Conservation (phyloP, 1,140 invertebrate species). For the Drosophila persimilis region DNA sequence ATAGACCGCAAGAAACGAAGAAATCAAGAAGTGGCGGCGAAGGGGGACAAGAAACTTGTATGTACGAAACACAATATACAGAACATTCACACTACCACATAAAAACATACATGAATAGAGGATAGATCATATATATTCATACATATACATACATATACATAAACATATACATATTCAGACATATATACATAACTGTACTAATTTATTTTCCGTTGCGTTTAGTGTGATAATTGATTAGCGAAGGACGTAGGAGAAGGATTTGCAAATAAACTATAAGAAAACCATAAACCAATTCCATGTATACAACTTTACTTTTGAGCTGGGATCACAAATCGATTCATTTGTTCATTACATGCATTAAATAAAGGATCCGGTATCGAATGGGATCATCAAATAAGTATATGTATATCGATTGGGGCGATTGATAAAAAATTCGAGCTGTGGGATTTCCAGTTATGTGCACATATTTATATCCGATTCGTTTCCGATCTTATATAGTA, state of each 20-base stretch:
- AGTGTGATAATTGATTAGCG: slow-evolving; percentile 74
- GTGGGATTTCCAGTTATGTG: too few species aligned
- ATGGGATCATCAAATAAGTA: too few species aligned
- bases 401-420: too few species aligned
- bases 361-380: too few species aligned
- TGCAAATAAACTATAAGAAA: slow-evolving; percentile 58
- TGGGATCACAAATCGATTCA: too few species aligned
- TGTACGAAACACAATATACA: slow-evolving; percentile 28
- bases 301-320: not conserved
- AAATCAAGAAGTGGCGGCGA: slow-evolving; percentile 38
- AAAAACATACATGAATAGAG: slow-evolving; percentile 17
- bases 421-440: too few species aligned
- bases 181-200: slow-evolving; percentile 57
- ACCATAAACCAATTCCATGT: slow-evolving; percentile 21
- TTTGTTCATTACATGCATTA: too few species aligned
- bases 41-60: slow-evolving; percentile 51
- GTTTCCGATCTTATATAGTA: too few species aligned
- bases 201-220: slow-evolving; percentile 79
- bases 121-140: slow-evolving; percentile 3
- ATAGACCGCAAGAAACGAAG: slow-evolving; percentile 60
- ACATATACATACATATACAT: slow-evolving; percentile 12
- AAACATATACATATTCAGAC: slow-evolving; percentile 18
- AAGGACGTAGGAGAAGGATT: slow-evolving; percentile 45
- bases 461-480: too few species aligned
- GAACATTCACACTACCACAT: slow-evolving; percentile 17